These are phyloP conservation scores for Gastrophysa polygoni DNA, from an alignment of 2,888 invertebrate genomes.

Conservation along the genomic window DNA sequence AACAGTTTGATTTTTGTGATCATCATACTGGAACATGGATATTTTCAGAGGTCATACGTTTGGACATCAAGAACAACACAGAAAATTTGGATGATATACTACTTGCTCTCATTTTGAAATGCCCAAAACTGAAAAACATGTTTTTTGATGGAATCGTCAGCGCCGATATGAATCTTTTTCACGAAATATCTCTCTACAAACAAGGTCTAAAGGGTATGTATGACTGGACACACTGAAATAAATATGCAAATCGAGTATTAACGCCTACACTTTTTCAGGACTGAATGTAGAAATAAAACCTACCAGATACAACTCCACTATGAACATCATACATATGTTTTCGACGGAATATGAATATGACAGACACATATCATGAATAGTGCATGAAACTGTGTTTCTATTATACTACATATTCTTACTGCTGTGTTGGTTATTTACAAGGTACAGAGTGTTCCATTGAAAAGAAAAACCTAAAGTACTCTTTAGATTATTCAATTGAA, in stretches of 20 bases:
- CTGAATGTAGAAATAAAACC: conserved; percentile 27
- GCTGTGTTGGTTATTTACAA: too few species aligned
- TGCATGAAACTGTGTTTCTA: too few species aligned
- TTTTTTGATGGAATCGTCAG: conserved; percentile 60
- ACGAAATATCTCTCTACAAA: conserved; percentile 42
- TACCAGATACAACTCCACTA: conserved; percentile 28
- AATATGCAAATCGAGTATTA: too few species aligned
- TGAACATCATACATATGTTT: conserved; percentile 33
- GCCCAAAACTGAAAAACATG: conserved; percentile 55
- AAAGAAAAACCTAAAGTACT: too few species aligned
- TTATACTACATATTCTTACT: too few species aligned
- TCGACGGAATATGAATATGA: not conserved
- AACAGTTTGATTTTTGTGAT: not conserved
- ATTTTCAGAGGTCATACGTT: conserved; percentile 55
- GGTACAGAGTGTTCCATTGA: too few species aligned
- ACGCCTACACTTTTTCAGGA: conserved; percentile 20
- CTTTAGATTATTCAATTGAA: too few species aligned
- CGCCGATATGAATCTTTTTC: conserved; percentile 54
- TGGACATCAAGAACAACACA: conserved; percentile 58
- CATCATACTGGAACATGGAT: not conserved
- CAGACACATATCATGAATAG: not conserved
- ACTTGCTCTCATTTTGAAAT: conserved; percentile 52
- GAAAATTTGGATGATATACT: conserved; percentile 59
- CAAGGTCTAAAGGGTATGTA: conserved; percentile 28
- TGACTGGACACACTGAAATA: not conserved